Percentiles rank a stretch among this genome's conserved stretches.
phyloP scores from a whole-genome alignment of 2,888 invertebrate genomes.

The Chironomus riparius region DNA sequence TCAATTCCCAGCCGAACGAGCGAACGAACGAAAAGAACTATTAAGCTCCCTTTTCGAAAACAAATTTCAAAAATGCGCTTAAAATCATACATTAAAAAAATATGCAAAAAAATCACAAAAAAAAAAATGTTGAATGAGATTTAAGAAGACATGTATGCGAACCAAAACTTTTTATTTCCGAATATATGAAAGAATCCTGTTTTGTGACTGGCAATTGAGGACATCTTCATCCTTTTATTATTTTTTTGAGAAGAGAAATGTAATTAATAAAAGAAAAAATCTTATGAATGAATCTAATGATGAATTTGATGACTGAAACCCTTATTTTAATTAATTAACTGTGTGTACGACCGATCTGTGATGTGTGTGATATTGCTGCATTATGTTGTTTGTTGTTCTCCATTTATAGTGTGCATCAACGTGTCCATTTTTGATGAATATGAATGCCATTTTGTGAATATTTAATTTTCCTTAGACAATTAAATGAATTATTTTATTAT shows the following conservation, averaged over 20 bases:
- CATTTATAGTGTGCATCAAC: neutral
- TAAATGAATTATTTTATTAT: neutral
- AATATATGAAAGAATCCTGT: neutral
- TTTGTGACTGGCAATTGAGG: neutral
- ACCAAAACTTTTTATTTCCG: no score
- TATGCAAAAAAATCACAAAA: neutral
- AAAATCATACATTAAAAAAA: neutral
- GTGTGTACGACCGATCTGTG: no score
- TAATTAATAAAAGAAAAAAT: neutral
- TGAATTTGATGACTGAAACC: neutral
- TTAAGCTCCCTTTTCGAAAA: no score
- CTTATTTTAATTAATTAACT: neutral
- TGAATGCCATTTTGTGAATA: neutral
- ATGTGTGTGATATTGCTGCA: neutral
- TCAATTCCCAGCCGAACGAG: no score
- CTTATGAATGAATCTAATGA: neutral
- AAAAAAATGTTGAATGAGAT: slow-evolving; percentile 16
- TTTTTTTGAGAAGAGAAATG: no score
- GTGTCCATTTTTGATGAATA: neutral
- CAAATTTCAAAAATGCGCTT: no score
- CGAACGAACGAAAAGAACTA: no score
- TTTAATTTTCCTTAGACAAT: neutral
- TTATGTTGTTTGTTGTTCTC: neutral
- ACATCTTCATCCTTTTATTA: no score
- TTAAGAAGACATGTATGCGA: no score